A percentile compares a stretch with the other conserved stretches of the same genome.
Conservation (phyloP, 2,888 invertebrate genomes). For the Craniophora ligustri region DNA sequence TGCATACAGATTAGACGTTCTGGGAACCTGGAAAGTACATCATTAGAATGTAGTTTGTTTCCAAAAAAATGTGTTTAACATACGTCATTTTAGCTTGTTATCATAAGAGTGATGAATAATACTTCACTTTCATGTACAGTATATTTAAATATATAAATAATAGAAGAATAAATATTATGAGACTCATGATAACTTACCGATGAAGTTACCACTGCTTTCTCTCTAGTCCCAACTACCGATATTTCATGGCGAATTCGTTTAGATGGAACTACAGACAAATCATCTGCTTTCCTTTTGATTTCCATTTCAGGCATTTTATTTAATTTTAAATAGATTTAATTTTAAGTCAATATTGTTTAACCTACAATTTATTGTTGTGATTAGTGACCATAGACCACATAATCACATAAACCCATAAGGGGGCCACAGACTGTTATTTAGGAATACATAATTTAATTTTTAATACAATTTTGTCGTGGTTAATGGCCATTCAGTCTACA, state of each 20-base stretch:
- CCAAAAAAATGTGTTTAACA: not conserved
- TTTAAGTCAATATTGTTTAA: constrained; percentile 16
- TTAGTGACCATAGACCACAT: too few relatives aligned
- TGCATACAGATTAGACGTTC: constrained; percentile 96
- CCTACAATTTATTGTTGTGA: constrained; percentile 36
- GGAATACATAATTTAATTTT: too few relatives aligned
- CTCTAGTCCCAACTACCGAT: constrained; percentile 91
- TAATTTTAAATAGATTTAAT: not conserved
- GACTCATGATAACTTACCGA: constrained; percentile 90
- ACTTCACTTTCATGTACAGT: too few relatives aligned
- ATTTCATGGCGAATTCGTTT: constrained; percentile 92
- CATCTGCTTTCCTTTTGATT: constrained; percentile 90
- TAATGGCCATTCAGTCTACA: too few relatives aligned
- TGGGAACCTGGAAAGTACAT: constrained; percentile 87
- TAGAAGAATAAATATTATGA: too few relatives aligned
- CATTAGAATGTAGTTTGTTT: not conserved
- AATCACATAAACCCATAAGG: too few relatives aligned
- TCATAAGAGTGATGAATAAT: too few relatives aligned
- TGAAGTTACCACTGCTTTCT: constrained; percentile 92
- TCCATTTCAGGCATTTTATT: constrained; percentile 83
- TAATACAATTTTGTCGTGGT: too few relatives aligned
- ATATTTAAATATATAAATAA: too few relatives aligned
- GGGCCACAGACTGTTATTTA: too few relatives aligned
- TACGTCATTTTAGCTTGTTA: too few relatives aligned
- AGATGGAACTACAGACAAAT: constrained; percentile 88